These are phyloP conservation scores for Nematostella vectensis DNA, from an alignment of 92 coral and sea anemone species.

Conservation along the genomic window DNA sequence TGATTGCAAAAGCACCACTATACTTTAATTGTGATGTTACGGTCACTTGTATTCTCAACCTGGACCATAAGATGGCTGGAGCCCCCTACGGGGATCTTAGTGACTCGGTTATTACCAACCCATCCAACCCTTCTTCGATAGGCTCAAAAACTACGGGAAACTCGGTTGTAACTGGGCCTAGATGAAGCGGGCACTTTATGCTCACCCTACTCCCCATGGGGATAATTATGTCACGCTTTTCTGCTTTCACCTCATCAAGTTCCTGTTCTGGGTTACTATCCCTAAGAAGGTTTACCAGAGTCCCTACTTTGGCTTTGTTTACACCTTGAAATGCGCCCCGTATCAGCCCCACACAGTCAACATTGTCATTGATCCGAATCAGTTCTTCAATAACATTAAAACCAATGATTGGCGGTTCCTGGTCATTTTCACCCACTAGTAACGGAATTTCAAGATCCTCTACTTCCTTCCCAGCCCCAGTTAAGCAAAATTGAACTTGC, in stretches of 20 bases:
- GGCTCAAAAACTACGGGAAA: conserved; percentile 5
- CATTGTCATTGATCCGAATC: background rate
- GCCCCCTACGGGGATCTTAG: conserved; percentile 3
- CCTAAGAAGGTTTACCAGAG: conserved; percentile 9
- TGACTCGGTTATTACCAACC: conserved; percentile 5
- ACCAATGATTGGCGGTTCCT: conserved; percentile 33
- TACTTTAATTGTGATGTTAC: no score
- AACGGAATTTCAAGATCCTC: conserved; percentile 20
- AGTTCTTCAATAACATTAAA: conserved; percentile 41
- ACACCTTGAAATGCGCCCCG: conserved; percentile 9
- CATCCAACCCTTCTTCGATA: conserved; percentile 12
- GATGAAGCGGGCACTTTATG: background rate
- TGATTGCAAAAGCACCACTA: no score
- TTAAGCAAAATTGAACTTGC: conserved; percentile 25
- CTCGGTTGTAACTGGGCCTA: conserved; percentile 1
- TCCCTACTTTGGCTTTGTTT: background rate
- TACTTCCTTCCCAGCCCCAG: conserved; percentile 10
- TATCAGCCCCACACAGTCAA: background rate
- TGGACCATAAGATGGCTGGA: conserved; percentile 20
- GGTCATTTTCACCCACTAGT: conserved; percentile 25
- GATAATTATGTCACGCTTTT: conserved; percentile 6
- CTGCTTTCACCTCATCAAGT: conserved; percentile 3
- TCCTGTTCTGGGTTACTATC: conserved; percentile 4
- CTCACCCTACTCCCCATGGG: conserved; percentile 3
- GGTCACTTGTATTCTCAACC: conserved; percentile 10